Conservation (phyloP, 2,888 invertebrate species). For the Pedicia rivosa region DNA sequence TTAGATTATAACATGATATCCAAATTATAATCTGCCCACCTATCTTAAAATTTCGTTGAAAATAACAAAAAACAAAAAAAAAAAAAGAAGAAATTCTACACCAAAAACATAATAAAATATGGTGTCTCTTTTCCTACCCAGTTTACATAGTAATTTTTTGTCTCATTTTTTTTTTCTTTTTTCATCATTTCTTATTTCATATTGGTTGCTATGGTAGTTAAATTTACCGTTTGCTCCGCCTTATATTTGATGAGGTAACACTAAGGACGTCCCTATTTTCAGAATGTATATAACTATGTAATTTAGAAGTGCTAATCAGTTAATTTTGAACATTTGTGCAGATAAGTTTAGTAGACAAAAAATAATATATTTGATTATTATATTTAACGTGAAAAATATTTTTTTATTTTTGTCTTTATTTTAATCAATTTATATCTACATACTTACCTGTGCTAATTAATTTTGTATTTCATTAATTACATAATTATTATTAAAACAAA, state of each 20-base stretch:
- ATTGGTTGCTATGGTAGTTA: not conserved
- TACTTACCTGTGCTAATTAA: no score
- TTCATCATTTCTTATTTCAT: not conserved
- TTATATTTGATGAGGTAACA: not conserved
- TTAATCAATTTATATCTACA: no score
- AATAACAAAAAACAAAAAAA: no score
- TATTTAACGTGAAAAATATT: no score
- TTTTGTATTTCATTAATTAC: no score
- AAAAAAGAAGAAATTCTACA: no score
- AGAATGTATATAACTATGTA: slow-evolving; percentile 4
- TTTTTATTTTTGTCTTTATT: no score
- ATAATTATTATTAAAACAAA: no score
- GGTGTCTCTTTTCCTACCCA: no score
- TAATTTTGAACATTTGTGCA: slow-evolving; percentile 3
- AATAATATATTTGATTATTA: not conserved
- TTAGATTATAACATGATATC: slow-evolving; percentile 4
- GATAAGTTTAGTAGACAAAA: not conserved
- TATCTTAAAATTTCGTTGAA: not conserved
- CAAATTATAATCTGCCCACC: not conserved
- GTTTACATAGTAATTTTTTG: not conserved
- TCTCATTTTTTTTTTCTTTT: not conserved
- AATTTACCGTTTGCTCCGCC: not conserved
- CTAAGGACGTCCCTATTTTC: not conserved
- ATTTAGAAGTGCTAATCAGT: slow-evolving; percentile 7
- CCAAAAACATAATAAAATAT: no score